phyloP scores from a whole-genome alignment of 2,888 invertebrate species.

The Lepetodrilus schrolli region DNA sequence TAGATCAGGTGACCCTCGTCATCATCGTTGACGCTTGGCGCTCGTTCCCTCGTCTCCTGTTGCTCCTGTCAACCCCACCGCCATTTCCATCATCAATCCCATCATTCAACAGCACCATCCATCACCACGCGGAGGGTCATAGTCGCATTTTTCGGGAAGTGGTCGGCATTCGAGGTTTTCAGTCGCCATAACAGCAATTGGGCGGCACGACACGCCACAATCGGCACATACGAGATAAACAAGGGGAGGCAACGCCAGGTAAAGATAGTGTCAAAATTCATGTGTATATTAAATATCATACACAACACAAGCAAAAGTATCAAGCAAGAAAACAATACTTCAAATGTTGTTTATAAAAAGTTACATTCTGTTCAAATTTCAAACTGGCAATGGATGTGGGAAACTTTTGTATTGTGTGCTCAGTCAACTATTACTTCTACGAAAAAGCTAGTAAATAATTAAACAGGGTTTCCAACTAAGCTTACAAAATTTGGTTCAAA shows the following conservation, averaged over 20 bases:
- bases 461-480: too few relatives aligned
- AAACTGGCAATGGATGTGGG: slow-evolving; percentile 6
- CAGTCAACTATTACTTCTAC: neutral
- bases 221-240: slow-evolving; percentile 61
- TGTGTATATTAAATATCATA: slow-evolving; percentile 9
- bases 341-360: too few relatives aligned
- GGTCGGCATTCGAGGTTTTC: slow-evolving; percentile 32
- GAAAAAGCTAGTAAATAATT: too few relatives aligned
- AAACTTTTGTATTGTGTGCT: slow-evolving; percentile 2
- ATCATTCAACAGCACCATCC: slow-evolving; percentile 45
- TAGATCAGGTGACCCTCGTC: slow-evolving; percentile 99
- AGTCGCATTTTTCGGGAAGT: slow-evolving; percentile 36
- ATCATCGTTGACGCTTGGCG: slow-evolving; percentile 97
- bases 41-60: slow-evolving; percentile 49
- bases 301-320: slow-evolving; percentile 22
- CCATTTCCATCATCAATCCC: slow-evolving; percentile 77
- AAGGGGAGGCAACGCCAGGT: slow-evolving; percentile 60
- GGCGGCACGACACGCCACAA: slow-evolving; percentile 38
- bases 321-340: neutral
- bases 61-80: slow-evolving; percentile 46
- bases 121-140: slow-evolving; percentile 43
- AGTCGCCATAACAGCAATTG: slow-evolving; percentile 36
- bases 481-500: too few relatives aligned
- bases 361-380: neutral
- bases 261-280: slow-evolving; percentile 56